Evolutionary conservation across 2,797 vertebrate species (phyloP).

Genomic region (Hyperoplus immaculatus): DNA sequence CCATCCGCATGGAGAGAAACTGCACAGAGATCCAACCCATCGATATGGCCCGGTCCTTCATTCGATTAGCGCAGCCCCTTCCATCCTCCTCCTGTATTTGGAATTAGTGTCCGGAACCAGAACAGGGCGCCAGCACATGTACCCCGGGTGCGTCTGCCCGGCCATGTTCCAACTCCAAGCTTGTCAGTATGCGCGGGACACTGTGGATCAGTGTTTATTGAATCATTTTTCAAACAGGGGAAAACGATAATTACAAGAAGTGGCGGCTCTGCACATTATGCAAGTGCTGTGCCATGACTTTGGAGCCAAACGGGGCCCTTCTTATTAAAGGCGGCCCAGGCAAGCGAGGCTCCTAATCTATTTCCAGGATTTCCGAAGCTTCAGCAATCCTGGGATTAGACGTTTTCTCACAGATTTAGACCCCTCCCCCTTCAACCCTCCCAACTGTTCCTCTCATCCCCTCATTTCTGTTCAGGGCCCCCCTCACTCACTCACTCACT

Average conservation of each 20-base stretch:
- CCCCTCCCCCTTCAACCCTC: slow-evolving; percentile 70
- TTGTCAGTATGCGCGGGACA: slow-evolving; percentile 83
- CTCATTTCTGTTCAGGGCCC: slow-evolving; percentile 47
- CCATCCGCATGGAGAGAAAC: slow-evolving; percentile 55
- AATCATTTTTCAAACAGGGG: slow-evolving; percentile 87
- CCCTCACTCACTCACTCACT: slow-evolving; percentile 3
- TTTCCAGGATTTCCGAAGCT: slow-evolving; percentile 88
- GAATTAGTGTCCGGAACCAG: slow-evolving; percentile 69
- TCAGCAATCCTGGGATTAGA: slow-evolving; percentile 90
- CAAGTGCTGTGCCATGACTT: slow-evolving; percentile 90
- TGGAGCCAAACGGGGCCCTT: slow-evolving; percentile 81
- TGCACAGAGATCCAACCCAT: slow-evolving; percentile 70
- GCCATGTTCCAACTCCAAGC: slow-evolving; percentile 65
- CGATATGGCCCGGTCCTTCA: slow-evolving; percentile 79
- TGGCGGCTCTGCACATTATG: slow-evolving; percentile 86
- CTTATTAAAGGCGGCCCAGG: slow-evolving; percentile 84
- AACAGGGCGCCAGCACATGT: slow-evolving; percentile 55
- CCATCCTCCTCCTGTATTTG: slow-evolving; percentile 69
- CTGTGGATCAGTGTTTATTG: slow-evolving; percentile 86
- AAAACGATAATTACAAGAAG: slow-evolving; percentile 87
- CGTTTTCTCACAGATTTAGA: slow-evolving; percentile 85
- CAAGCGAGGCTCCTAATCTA: slow-evolving; percentile 86
- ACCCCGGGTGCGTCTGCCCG: slow-evolving; percentile 44
- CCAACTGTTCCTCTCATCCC: slow-evolving; percentile 52
- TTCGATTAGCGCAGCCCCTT: slow-evolving; percentile 78